Percentiles rank a stretch among this genome's conserved stretches.
Conservation (phyloP, 2,113 vertebrate species). For the Platanista minor region DNA sequence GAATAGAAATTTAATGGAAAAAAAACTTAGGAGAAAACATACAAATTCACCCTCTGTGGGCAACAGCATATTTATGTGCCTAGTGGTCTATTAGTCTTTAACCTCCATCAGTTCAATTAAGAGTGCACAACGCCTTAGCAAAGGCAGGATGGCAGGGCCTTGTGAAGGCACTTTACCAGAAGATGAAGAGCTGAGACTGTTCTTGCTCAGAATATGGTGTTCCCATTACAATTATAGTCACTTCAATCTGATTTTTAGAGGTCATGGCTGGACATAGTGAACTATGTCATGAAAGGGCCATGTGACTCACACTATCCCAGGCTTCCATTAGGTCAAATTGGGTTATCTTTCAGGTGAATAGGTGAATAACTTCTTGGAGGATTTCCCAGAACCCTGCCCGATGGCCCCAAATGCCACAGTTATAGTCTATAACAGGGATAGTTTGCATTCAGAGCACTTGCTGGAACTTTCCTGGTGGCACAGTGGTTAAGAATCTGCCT, state of each 20-base stretch:
- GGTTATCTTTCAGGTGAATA: background rate
- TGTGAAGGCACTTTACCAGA: no score
- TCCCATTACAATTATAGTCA: background rate
- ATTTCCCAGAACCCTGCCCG: background rate
- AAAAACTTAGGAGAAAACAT: background rate
- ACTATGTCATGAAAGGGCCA: background rate
- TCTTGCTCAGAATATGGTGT: background rate
- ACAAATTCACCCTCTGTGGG: background rate
- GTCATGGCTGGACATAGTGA: background rate
- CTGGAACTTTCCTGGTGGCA: no score
- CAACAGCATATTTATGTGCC: background rate
- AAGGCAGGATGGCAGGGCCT: background rate
- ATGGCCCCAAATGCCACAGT: no score
- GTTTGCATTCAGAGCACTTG: background rate
- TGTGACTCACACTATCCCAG: background rate
- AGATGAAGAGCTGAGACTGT: background rate
- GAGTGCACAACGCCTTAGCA: background rate
- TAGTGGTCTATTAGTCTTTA: background rate
- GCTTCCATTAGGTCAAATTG: background rate
- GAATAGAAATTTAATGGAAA: background rate
- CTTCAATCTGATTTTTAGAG: background rate
- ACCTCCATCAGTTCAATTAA: background rate
- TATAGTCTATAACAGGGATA: background rate
- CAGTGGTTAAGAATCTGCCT: no score
- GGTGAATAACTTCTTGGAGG: no score